A percentile compares a stretch with the other conserved stretches of the same genome.
These are phyloP conservation scores for Syritta pipiens DNA, from an alignment of 2,888 invertebrate species.

Conservation along the genomic window DNA sequence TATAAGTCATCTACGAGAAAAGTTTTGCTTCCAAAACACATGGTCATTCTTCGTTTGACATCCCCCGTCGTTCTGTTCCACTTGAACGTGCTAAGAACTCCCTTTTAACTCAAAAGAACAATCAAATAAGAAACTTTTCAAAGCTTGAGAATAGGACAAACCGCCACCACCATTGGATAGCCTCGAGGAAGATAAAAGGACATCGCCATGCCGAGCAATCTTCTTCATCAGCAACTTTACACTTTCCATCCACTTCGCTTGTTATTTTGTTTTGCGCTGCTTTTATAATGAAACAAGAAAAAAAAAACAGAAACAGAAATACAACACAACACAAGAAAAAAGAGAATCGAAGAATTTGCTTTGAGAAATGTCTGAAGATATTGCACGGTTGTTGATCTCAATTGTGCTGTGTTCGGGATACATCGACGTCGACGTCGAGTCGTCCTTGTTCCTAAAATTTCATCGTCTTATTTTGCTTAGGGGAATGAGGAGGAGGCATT, in stretches of 20 bases:
- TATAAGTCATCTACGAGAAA: too few species aligned
- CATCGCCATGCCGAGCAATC: conserved; percentile 24
- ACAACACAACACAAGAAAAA: conserved; percentile 24
- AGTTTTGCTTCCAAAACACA: too few species aligned
- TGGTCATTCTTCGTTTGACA: too few species aligned
- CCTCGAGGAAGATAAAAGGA: conserved; percentile 14
- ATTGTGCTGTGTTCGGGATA: conserved; percentile 27
- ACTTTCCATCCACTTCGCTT: conserved; percentile 6
- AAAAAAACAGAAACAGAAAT: not conserved
- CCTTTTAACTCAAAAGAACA: conserved; percentile 10
- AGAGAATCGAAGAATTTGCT: conserved; percentile 35
- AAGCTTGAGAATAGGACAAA: not conserved
- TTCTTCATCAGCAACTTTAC: conserved; percentile 16
- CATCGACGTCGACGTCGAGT: conserved; percentile 3
- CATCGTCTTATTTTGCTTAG: conserved; percentile 3
- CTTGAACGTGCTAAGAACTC: not conserved
- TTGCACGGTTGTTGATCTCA: conserved; percentile 47
- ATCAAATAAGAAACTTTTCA: conserved; percentile 11
- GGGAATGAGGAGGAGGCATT: not conserved
- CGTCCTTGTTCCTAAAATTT: conserved; percentile 11
- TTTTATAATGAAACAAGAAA: not conserved
- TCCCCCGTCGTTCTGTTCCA: not conserved
- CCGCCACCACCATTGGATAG: conserved; percentile 18
- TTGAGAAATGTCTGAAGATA: conserved; percentile 35
- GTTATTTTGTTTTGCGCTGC: not conserved